Evolutionary conservation across 2,888 invertebrate species (phyloP).

Genomic region (Cheilosia vulpina): DNA sequence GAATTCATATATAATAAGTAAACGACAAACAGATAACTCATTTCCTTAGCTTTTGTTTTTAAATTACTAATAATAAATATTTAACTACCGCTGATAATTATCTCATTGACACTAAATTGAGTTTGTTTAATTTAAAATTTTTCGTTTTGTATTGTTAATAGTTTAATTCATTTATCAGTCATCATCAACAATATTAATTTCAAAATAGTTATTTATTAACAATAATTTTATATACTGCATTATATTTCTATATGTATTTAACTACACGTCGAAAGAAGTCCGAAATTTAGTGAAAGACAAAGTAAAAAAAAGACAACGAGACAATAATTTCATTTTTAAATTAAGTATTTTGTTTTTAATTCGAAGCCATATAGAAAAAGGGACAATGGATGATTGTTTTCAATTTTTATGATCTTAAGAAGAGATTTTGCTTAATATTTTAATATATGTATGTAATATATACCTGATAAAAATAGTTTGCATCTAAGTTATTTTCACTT

Average conservation of each 20-base stretch:
- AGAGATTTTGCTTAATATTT: slow-evolving; percentile 8
- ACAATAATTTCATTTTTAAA: slow-evolving; percentile 4
- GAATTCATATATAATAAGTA: slow-evolving; percentile 5
- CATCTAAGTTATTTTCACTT: slow-evolving; percentile 48
- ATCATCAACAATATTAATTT: slow-evolving; percentile 57
- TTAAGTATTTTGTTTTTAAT: slow-evolving; percentile 8
- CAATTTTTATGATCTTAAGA: slow-evolving; percentile 12
- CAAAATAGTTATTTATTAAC: slow-evolving; percentile 60
- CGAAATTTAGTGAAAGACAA: slow-evolving; percentile 27
- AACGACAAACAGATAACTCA: slow-evolving; percentile 60
- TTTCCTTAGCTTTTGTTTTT: slow-evolving; percentile 6
- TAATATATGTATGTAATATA: slow-evolving; percentile 36
- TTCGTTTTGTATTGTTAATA: slow-evolving; percentile 13
- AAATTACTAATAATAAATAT: slow-evolving; percentile 24
- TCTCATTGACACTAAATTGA: slow-evolving; percentile 49
- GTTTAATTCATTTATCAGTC: slow-evolving; percentile 56
- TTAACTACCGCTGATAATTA: not conserved
- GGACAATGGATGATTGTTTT: slow-evolving; percentile 53
- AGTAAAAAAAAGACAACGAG: slow-evolving; percentile 26
- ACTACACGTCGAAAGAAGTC: slow-evolving; percentile 29
- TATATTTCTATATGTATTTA: slow-evolving; percentile 36
- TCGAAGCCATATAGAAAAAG: slow-evolving; percentile 64
- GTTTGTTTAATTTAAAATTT: slow-evolving; percentile 32
- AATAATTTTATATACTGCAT: slow-evolving; percentile 37
- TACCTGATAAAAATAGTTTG: slow-evolving; percentile 68